A percentile compares a stretch with the other conserved stretches of the same genome.
Conservation (phyloP, 2,113 vertebrate species). For the Percopsis transmontana region DNA sequence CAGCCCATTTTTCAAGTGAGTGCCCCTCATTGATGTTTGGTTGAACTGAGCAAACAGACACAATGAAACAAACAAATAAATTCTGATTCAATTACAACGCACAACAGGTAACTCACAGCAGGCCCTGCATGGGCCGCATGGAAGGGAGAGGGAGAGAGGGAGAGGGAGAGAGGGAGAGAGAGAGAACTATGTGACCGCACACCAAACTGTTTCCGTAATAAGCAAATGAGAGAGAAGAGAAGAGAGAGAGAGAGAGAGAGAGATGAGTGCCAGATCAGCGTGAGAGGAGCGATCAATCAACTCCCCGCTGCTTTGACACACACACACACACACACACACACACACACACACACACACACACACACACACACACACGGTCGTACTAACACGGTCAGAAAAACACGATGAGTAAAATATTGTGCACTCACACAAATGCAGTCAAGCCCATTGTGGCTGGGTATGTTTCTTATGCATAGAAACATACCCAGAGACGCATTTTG, state of each 20-base stretch:
- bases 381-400: neutral
- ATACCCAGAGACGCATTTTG: neutral
- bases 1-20: no score
- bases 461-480: neutral
- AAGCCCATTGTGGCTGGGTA: neutral
- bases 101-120: no score
- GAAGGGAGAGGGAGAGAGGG: neutral
- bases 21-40: no score
- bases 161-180: neutral
- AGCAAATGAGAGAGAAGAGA: neutral
- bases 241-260: neutral
- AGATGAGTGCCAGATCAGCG: neutral
- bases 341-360: constrained; percentile 9
- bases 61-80: no score
- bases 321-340: constrained; percentile 6
- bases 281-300: constrained; percentile 2
- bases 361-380: neutral
- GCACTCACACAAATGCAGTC: neutral
- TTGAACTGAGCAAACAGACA: no score
- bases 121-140: no score
- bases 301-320: neutral
- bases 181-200: neutral
- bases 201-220: neutral
- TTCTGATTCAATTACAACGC: no score
- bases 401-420: neutral